phyloP scores from a whole-genome alignment of 2,113 vertebrate genomes.

The Meles meles region DNA sequence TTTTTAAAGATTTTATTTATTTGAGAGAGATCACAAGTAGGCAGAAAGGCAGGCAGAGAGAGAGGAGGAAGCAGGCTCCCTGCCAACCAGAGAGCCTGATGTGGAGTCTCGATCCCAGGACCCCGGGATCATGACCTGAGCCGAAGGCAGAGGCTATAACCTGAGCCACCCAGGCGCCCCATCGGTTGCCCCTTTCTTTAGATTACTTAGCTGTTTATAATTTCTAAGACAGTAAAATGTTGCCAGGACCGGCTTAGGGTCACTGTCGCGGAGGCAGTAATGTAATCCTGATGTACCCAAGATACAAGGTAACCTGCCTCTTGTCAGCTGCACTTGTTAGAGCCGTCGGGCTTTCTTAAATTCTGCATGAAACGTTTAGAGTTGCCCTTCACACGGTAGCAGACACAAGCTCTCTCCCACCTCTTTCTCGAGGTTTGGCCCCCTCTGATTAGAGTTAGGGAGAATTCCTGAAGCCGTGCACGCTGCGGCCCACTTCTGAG shows the following conservation, averaged over 20 bases:
- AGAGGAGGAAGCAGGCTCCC: too few relatives aligned
- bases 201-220: neutral
- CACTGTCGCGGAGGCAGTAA: neutral
- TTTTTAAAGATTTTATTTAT: too few relatives aligned
- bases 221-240: conserved; percentile 3
- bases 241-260: neutral
- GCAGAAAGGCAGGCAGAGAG: too few relatives aligned
- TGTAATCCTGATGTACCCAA: neutral
- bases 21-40: too few relatives aligned
- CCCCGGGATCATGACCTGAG: too few relatives aligned
- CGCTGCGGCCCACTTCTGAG: neutral
- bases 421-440: neutral
- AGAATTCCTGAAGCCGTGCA: neutral
- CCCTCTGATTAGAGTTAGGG: neutral
- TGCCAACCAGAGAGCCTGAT: too few relatives aligned
- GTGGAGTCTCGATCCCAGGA: too few relatives aligned
- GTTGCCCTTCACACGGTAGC: neutral
- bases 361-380: neutral
- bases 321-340: neutral
- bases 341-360: neutral
- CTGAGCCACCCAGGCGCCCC: too few relatives aligned
- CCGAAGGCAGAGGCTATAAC: too few relatives aligned
- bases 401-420: neutral
- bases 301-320: neutral
- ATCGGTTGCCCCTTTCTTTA: neutral